These are phyloP conservation scores for Sebastes flavidus DNA, from an alignment of 2,797 vertebrate species.

Conservation along the genomic window DNA sequence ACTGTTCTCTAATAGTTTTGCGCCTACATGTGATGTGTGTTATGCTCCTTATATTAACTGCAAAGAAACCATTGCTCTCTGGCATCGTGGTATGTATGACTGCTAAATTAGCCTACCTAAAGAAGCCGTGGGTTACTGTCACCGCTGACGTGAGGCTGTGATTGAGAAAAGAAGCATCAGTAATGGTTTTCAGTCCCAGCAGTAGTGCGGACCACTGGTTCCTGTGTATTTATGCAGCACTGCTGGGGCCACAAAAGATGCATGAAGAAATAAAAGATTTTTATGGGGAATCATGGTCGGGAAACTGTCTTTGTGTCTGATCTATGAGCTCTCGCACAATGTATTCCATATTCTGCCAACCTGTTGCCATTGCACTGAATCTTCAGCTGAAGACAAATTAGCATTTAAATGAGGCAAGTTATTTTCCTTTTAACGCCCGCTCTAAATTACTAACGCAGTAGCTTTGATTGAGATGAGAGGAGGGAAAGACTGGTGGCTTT, in stretches of 20 bases:
- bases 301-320: slow-evolving; percentile 68
- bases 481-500: slow-evolving; percentile 54
- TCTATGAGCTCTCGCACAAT: slow-evolving; percentile 53
- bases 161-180: slow-evolving; percentile 46
- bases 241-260: slow-evolving; percentile 57
- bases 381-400: slow-evolving; percentile 72
- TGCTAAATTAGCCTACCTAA: background rate
- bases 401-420: slow-evolving; percentile 80
- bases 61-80: background rate
- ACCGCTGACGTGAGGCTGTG: slow-evolving; percentile 19
- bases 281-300: slow-evolving; percentile 46
- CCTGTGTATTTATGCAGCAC: slow-evolving; percentile 62
- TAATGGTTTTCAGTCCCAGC: slow-evolving; percentile 60
- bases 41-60: background rate
- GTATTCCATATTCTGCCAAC: slow-evolving; percentile 64
- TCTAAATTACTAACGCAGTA: slow-evolving; percentile 64
- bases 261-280: slow-evolving; percentile 68
- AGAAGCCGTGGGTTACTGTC: background rate
- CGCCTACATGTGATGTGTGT: background rate
- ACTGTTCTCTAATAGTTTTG: background rate
- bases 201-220: slow-evolving; percentile 48
- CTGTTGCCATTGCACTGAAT: slow-evolving; percentile 72
- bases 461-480: slow-evolving; percentile 68
- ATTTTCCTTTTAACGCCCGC: slow-evolving; percentile 63
- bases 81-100: background rate